Percentiles rank a stretch among this genome's conserved stretches.
Evolutionary conservation across 2,113 vertebrate genomes (phyloP).

Genomic region (Sitta europaea): DNA sequence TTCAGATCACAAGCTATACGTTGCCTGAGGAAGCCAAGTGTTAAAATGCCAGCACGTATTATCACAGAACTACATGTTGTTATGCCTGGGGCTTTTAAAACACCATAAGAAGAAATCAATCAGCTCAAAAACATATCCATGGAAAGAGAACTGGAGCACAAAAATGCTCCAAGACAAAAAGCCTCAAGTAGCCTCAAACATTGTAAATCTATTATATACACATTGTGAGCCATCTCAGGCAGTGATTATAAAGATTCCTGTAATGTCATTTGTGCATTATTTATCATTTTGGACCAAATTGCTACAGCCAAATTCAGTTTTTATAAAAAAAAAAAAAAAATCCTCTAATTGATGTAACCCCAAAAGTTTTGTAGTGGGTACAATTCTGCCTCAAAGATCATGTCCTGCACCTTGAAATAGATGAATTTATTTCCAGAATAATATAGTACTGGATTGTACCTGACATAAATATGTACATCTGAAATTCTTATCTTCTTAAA

Average conservation of each 20-base stretch:
- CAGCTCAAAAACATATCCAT: neutral
- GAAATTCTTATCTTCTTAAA: neutral
- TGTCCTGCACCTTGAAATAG: neutral
- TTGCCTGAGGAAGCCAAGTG: neutral
- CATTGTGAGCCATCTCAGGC: neutral
- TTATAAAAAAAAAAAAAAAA: neutral
- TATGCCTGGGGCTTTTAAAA: neutral
- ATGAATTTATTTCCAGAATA: neutral
- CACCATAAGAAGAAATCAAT: neutral
- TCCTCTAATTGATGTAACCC: neutral
- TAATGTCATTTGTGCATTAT: neutral
- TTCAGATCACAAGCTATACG: neutral
- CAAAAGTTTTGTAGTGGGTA: neutral
- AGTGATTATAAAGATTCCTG: neutral
- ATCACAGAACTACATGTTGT: neutral
- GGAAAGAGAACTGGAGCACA: neutral
- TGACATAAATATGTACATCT: neutral
- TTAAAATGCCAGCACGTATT: neutral
- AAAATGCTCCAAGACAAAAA: neutral
- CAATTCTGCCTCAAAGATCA: neutral
- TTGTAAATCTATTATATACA: neutral
- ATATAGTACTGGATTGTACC: neutral
- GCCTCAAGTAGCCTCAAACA: neutral
- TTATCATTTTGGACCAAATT: neutral
- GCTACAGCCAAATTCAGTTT: neutral